Base-by-base conservation (phyloP, 2,113 vertebrate genomes). In the Semnornis frantzii region DNA sequence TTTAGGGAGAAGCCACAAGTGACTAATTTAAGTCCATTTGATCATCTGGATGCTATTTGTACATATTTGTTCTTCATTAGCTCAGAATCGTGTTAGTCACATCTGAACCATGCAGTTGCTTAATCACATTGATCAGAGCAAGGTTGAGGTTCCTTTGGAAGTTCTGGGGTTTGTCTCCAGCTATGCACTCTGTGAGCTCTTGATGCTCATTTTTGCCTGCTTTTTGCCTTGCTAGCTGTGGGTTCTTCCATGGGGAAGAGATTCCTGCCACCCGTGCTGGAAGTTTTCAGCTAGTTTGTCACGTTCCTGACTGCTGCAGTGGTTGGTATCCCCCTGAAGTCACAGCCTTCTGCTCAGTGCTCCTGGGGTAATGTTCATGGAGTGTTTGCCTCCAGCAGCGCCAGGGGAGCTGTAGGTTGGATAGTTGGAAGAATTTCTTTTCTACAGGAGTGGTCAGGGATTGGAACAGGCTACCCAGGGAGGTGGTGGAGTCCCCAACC, bases 1-100 rank as follows among this genome's bases (percentile, higher is more conserved):
- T 89, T 50, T 85, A 95, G 97, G 97, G 95, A 79, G 21, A 55
- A 97, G 91, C 90, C 92, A 92, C 97, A 82, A 97, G 91, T 96
- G 96, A 97, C 97, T 96, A 96, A 97, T 97, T 97, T n/a, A n/a
- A 97, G 97, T 97, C 96, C 97, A 92, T 97, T 97, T 96, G 95
- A 97, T 97, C 97, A 93, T 97, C 93, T 83, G 92, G 94, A 93
- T 96, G 96, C 84, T 97, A 92, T 97, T 97, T 97, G 95, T 97
- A 94, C 96, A 92, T 97, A 96, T 97, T 98, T 98, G 96, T 97
- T 97, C 97, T 96, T 97, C 97, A 92, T 97, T 95, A 96, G 91
- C 96, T 94, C 76, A 46, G 46, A 93, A 95, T 82, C 82, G 21
- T 86, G 94, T 96, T 97, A 96, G 96, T 97, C 96, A 89, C 93